phyloP scores from a whole-genome alignment of 2,797 vertebrate species.

The Coregonus ussuriensis region DNA sequence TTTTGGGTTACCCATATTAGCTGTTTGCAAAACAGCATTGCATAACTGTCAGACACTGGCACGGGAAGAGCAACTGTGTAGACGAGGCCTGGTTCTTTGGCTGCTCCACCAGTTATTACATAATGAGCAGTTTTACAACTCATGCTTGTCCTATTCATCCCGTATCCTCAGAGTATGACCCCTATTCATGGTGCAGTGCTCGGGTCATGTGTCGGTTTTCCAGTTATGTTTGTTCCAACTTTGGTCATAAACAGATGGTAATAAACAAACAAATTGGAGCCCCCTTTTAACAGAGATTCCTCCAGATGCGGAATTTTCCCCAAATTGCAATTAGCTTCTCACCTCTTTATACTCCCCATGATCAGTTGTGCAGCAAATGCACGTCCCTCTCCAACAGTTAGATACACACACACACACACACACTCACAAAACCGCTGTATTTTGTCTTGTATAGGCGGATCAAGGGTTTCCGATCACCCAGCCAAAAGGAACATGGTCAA shows the following conservation, averaged over 20 bases:
- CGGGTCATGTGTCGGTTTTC: not conserved
- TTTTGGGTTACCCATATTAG: not conserved
- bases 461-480: slow-evolving; percentile 75
- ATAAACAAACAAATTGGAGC: not conserved
- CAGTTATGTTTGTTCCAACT: not conserved
- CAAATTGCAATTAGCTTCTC: not conserved
- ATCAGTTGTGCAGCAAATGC: too few relatives aligned
- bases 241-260: not conserved
- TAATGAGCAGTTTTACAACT: not conserved
- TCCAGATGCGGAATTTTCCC: too few relatives aligned
- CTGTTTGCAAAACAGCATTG: not conserved
- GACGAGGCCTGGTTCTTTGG: not conserved
- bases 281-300: not conserved
- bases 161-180: not conserved
- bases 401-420: not conserved
- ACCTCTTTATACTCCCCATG: too few relatives aligned
- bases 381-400: not conserved
- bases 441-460: slow-evolving; percentile 61
- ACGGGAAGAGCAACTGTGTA: not conserved
- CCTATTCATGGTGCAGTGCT: not conserved
- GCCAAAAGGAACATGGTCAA: slow-evolving; percentile 83
- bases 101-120: not conserved
- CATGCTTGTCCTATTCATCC: not conserved
- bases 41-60: not conserved
- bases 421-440: not conserved